Evolutionary conservation across 2,113 vertebrate genomes (phyloP).

Genomic region (Callipepla californica): DNA sequence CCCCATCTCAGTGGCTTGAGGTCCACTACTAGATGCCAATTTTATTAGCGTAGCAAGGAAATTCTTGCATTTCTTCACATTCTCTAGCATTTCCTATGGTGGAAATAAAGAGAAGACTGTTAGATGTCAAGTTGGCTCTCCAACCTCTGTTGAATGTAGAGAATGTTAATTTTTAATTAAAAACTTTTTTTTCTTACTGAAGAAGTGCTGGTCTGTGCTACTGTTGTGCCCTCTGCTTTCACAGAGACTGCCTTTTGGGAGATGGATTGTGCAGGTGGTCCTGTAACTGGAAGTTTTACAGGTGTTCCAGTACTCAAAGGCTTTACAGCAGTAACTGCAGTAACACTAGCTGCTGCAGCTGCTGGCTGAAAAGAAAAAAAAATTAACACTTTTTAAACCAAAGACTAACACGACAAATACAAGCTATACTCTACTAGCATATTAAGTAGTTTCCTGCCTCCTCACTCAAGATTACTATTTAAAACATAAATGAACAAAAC

Average conservation of each 20-base stretch:
- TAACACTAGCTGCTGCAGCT: conserved; percentile 68
- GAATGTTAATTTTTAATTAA: conserved; percentile 51
- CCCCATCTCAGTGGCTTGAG: conserved; percentile 88
- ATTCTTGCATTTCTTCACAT: conserved; percentile 98
- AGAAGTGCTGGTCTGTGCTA: conserved; percentile 68
- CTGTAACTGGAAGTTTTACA: conserved; percentile 72
- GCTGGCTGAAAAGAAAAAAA: conserved; percentile 73
- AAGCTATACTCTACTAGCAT: not conserved
- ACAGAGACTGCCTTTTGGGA: conserved; percentile 59
- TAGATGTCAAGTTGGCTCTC: conserved; percentile 17
- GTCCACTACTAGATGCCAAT: conserved; percentile 89
- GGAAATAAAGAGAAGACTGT: conserved; percentile 39
- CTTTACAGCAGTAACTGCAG: conserved; percentile 70
- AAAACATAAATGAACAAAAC: not conserved
- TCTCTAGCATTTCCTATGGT: conserved; percentile 88
- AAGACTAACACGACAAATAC: conserved; percentile 23
- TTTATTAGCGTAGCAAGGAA: conserved; percentile 95
- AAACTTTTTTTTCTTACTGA: conserved; percentile 71
- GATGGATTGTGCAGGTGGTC: conserved; percentile 54
- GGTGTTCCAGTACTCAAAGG: conserved; percentile 70
- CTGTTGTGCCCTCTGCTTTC: conserved; percentile 67
- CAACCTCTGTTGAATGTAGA: conserved; percentile 52
- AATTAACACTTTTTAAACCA: conserved; percentile 55
- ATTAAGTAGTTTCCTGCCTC: not conserved
- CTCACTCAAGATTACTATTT: not conserved